Conservation (phyloP, 2,888 invertebrate species). For the Drosophila leonis region DNA sequence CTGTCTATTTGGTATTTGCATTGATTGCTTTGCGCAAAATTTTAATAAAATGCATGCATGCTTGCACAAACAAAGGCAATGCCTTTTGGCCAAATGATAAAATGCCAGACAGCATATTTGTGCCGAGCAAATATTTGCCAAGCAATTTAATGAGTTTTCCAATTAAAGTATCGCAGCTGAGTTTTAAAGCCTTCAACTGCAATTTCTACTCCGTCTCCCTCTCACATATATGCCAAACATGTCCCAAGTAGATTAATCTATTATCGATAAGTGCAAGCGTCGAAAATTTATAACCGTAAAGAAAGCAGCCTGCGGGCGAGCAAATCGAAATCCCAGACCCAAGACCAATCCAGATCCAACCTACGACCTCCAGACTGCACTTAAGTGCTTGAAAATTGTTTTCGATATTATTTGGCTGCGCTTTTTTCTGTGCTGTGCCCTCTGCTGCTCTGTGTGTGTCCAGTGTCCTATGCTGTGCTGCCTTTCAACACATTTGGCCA, state of each 20-base stretch:
- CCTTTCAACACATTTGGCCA: conserved; percentile 78
- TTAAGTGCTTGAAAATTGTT: conserved; percentile 83
- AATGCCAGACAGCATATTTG: conserved; percentile 49
- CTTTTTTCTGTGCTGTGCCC: conserved; percentile 29
- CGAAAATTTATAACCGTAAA: conserved; percentile 79
- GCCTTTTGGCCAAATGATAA: conserved; percentile 44
- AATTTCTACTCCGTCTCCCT: background rate
- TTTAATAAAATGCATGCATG: conserved; percentile 70
- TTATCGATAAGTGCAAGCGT: conserved; percentile 82
- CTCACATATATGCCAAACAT: conserved; percentile 66
- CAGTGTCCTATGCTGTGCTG: conserved; percentile 40
- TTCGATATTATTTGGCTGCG: conserved; percentile 80
- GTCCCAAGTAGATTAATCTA: conserved; percentile 82
- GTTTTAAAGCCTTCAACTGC: conserved; percentile 22
- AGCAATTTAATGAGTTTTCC: conserved; percentile 42
- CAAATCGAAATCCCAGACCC: conserved; percentile 47
- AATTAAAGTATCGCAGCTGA: conserved; percentile 51
- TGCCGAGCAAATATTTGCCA: conserved; percentile 56
- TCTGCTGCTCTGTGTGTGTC: conserved; percentile 1
- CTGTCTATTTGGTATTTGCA: conserved; percentile 48
- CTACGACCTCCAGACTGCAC: conserved; percentile 71
- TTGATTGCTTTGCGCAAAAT: conserved; percentile 63
- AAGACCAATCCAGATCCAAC: conserved; percentile 10
- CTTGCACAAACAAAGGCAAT: conserved; percentile 57
- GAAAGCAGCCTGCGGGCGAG: conserved; percentile 68